Conservation (phyloP, 2,113 vertebrate genomes). For the Gallinago jamesoni region DNA sequence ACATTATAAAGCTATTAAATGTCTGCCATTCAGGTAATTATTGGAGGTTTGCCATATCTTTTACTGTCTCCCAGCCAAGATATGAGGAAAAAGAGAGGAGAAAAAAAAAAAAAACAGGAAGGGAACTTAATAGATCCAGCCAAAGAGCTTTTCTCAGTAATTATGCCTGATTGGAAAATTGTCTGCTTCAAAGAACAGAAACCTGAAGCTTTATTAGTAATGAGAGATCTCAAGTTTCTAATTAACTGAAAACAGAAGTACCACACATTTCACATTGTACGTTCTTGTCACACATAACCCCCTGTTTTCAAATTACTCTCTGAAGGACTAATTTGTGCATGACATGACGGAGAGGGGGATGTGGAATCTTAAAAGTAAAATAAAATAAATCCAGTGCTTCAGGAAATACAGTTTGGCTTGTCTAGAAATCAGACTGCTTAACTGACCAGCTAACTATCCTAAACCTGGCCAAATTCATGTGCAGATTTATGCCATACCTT, state of each 20-base stretch:
- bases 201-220: constrained; percentile 40
- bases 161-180: constrained; percentile 14
- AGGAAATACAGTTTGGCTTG: background rate
- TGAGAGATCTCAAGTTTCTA: background rate
- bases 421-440: background rate
- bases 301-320: background rate
- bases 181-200: constrained; percentile 40
- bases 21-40: constrained; percentile 14
- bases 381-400: background rate
- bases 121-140: background rate
- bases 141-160: background rate
- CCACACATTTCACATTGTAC: background rate
- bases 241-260: background rate
- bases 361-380: background rate
- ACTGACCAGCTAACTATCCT: background rate
- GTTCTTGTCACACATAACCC: background rate
- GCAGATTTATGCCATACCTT: background rate
- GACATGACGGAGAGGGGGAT: background rate
- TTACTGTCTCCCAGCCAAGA: background rate
- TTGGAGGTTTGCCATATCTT: background rate
- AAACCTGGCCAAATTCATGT: background rate
- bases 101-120: background rate
- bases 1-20: constrained; percentile 4
- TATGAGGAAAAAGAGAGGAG: background rate
- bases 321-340: background rate